Base-by-base conservation (phyloP, 1,140 invertebrate genomes). In the Galendromus occidentalis region DNA sequence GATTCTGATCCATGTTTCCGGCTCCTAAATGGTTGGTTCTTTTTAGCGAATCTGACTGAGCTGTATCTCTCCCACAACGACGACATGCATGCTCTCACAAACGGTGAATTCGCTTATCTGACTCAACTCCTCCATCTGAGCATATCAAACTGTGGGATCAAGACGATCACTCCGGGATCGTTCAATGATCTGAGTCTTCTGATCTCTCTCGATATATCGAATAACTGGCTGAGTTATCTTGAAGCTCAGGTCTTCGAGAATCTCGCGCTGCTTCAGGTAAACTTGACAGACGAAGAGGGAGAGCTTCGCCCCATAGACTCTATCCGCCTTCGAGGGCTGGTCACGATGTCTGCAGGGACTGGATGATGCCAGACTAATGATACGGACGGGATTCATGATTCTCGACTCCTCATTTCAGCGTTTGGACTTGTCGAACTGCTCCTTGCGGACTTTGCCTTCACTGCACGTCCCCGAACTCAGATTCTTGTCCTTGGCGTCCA, bases 191-290 rank as follows among this genome's bases (percentile, higher is more conserved):
- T 59, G 25, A 33, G 22, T 18, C 51, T 59, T 59, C 51, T 59
- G 2, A 59, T 59, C 9, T 59, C 51, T 17, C 51, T 59, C 22
- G 22, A 59, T 25, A 59, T 59, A 25, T 25, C 51, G 17, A 22
- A 59, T 22, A 59, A 59, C 22, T 59, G 51, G 51, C 51, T 59
- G 14, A 59, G 51, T 22, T 59, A 59, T 25, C 51, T 59, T 9
- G 51, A 59, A 33, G 51, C 51, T 25, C 25, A 59, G 33, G 25
- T 22, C 9, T 33, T 59, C 14, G 25, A 59, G 22, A 4, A 29
- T 25, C 33, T 59, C 14, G 25, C 51, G 33, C 51, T 59, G 17
- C 51, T 59, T 2, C 51, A 59, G 51, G 51, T 59, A 28, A 28
- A 47, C 18, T 5, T 22, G 45, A 6, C n/a, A n/a, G n/a, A n/a